These are phyloP conservation scores for Stenotaenia linearis DNA, from an alignment of 2,888 invertebrate species.

Conservation along the genomic window DNA sequence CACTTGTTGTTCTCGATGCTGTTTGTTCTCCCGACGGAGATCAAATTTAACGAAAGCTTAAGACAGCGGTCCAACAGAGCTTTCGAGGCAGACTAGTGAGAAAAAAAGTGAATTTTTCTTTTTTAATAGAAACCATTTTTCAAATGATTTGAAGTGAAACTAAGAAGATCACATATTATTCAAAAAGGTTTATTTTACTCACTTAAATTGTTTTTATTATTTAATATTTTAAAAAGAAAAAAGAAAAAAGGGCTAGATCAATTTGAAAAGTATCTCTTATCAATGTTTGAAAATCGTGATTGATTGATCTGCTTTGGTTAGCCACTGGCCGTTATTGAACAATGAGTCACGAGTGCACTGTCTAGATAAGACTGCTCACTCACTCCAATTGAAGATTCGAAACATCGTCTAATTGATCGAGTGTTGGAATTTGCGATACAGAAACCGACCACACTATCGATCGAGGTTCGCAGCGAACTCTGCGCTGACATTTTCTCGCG, in stretches of 20 bases:
- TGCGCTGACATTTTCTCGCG: background rate
- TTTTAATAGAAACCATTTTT: background rate
- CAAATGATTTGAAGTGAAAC: background rate
- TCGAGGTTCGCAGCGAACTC: background rate
- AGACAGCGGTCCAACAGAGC: background rate
- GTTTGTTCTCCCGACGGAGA: background rate
- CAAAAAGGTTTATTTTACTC: too few relatives aligned
- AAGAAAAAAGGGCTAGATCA: too few relatives aligned
- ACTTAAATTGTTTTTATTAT: too few relatives aligned
- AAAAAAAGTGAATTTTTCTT: background rate
- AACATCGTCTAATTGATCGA: conserved; percentile 17
- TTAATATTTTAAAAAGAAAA: too few relatives aligned
- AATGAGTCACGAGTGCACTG: background rate
- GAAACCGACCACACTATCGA: background rate
- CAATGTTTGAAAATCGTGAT: background rate
- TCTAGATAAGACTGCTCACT: conserved; percentile 5
- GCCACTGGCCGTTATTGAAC: background rate
- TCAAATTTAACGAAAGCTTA: conserved; percentile 46
- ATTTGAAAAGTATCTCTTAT: too few relatives aligned
- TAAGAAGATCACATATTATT: too few relatives aligned
- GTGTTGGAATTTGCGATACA: background rate
- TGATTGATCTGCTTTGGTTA: conserved; percentile 3
- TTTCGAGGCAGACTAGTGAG: background rate
- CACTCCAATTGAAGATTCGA: conserved; percentile 20
- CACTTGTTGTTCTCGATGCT: conserved; percentile 1